These are phyloP conservation scores for Ptilodon capucinus DNA, from an alignment of 2,888 invertebrate species.

Conservation along the genomic window DNA sequence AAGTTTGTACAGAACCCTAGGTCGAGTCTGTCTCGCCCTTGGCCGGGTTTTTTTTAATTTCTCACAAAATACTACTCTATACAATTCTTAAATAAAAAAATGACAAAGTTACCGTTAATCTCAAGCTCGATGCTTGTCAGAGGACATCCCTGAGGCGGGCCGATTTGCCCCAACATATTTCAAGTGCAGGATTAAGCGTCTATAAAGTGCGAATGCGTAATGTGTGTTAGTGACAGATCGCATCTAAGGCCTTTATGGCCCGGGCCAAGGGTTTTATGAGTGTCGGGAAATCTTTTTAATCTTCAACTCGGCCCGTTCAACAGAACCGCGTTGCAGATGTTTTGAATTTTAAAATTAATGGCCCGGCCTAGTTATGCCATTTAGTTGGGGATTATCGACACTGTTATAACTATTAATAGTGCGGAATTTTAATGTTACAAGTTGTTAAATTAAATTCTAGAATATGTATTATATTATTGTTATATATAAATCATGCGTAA, in stretches of 20 bases:
- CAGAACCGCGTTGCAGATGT: slow-evolving; percentile 40
- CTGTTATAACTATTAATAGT: neutral
- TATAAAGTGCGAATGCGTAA: slow-evolving; percentile 73
- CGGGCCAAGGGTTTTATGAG: slow-evolving; percentile 34
- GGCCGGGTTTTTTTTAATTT: no score
- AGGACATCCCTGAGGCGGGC: slow-evolving; percentile 43
- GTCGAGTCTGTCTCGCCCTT: no score
- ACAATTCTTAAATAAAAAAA: slow-evolving; percentile 46
- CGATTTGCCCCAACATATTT: slow-evolving; percentile 64
- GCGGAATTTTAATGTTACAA: neutral
- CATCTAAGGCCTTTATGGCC: slow-evolving; percentile 43
- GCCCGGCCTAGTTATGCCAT: slow-evolving; percentile 3
- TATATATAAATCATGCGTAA: no score
- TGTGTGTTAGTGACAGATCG: slow-evolving; percentile 74
- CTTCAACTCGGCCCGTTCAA: slow-evolving; percentile 56
- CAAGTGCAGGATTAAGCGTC: slow-evolving; percentile 78
- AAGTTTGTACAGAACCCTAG: no score
- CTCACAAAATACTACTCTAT: neutral
- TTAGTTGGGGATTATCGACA: slow-evolving; percentile 5
- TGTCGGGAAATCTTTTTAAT: slow-evolving; percentile 58
- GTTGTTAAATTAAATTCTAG: no score
- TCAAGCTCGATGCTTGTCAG: slow-evolving; percentile 55
- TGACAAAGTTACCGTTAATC: slow-evolving; percentile 58
- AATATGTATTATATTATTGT: no score
- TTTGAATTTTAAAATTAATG: slow-evolving; percentile 35